A percentile compares a stretch with the other conserved stretches of the same genome.
phyloP scores from a whole-genome alignment of 2,888 invertebrate genomes.

The Nipponacmea schrenckii region DNA sequence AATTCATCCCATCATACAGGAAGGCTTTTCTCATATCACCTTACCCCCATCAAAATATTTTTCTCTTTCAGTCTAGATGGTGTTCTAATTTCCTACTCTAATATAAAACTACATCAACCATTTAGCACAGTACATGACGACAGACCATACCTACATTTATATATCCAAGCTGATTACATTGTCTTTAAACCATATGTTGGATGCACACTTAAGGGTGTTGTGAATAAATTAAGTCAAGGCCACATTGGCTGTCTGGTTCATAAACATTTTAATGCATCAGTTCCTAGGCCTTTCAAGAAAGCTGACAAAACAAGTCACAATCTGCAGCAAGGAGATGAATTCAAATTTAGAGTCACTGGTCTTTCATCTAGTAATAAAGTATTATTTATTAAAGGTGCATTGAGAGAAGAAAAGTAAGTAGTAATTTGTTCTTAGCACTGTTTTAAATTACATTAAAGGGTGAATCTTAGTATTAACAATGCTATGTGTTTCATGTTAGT shows the following conservation, averaged over 20 bases:
- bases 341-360: constrained; percentile 73
- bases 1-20: no score
- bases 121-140: constrained; percentile 75
- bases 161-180: constrained; percentile 78
- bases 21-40: no score
- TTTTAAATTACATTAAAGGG: no score
- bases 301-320: constrained; percentile 70
- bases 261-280: constrained; percentile 78
- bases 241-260: constrained; percentile 79
- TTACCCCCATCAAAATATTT: not conserved
- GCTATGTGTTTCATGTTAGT: no score
- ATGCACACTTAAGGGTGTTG: constrained; percentile 73
- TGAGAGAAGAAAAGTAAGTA: constrained; percentile 20
- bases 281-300: constrained; percentile 73
- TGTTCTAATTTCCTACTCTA: constrained; percentile 77
- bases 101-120: constrained; percentile 73
- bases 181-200: constrained; percentile 76
- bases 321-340: constrained; percentile 74
- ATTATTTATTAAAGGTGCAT: constrained; percentile 41
- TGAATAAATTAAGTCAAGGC: constrained; percentile 76
- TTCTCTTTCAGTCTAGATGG: constrained; percentile 74
- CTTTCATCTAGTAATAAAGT: constrained; percentile 68
- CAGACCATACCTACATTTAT: constrained; percentile 75
- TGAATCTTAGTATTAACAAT: no score
- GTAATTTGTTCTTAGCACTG: no score